Percentiles rank a stretch among this genome's conserved stretches.
Conservation (phyloP, 2,113 vertebrate species). For the Chlorodrepanis virens region DNA sequence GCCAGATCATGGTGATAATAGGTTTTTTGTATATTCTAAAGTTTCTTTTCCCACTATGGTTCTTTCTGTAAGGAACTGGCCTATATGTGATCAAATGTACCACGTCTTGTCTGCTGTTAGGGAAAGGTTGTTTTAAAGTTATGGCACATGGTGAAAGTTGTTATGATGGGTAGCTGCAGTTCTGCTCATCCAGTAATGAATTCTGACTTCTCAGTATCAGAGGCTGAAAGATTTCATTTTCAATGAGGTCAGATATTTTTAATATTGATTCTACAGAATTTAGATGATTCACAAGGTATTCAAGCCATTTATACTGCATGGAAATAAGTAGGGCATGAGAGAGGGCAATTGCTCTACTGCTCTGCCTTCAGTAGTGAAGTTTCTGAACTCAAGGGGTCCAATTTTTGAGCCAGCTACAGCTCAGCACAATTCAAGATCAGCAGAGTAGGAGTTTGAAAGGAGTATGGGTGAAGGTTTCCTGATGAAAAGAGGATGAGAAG, state of each 20-base stretch:
- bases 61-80: not conserved
- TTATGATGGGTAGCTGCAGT: not conserved
- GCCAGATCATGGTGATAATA: not conserved
- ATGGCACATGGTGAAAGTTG: not conserved
- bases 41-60: not conserved
- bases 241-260: slow-evolving; percentile 13
- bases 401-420: not conserved
- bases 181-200: not conserved
- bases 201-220: not conserved
- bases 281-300: not conserved
- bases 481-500: slow-evolving; percentile 35
- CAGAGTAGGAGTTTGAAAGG: not conserved
- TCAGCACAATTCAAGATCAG: not conserved
- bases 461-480: slow-evolving; percentile 6
- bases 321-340: not conserved
- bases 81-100: not conserved
- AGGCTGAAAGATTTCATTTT: not conserved
- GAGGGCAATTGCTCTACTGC: not conserved
- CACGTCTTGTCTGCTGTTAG: not conserved
- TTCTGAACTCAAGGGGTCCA: not conserved
- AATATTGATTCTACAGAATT: not conserved
- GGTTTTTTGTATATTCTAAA: not conserved
- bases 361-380: not conserved
- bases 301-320: not conserved
- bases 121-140: not conserved